Base-by-base conservation (phyloP, 2,888 invertebrate species). In the Acanthococcus lagerstroemiae region DNA sequence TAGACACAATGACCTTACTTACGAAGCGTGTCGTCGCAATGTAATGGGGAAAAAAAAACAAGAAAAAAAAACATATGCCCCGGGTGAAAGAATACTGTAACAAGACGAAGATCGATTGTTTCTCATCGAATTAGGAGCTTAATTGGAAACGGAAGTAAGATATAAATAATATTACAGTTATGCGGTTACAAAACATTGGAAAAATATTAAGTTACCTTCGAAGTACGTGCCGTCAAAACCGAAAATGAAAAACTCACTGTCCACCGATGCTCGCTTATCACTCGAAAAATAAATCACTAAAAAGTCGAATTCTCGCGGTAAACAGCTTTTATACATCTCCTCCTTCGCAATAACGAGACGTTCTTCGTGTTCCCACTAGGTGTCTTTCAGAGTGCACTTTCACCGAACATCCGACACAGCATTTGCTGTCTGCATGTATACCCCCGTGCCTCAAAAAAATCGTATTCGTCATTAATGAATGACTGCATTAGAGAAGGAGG, bases 221-320 rank as follows among this genome's bases (percentile, higher is more conserved):
- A 37, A n/a, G n/a, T n/a, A n/a, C n/a, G n/a, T n/a, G n/a, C n/a
- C n/a, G n/a, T 17, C 4, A 15, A 7, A 15, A 45, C 15, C 15
- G 17, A 45, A 45, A 45, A 4, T 19, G 46, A 45, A 45, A 45
- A 4, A 45, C 46, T 17, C 46, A 45, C 6, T 15, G 37, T 37
- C n/a, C 37, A n/a, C 12, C 37, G 37, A 37, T n/a, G n/a, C n/a
- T 19, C 15, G 46, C 21, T 52, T 22, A 5, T 52, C 52, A 52
- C 52, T 9, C 9, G 9, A 52, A 52, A 52, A 22, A 52, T 52
- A 52, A 52, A 52, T 52, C 52, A 52, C 52, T 52, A 52, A 52
- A 45, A 52, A 52, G 12, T 22, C 15, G 15, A 52, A 24, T 22
- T 52, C 52, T 52, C 24, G 22, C 52, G 52, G 22, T 52, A 24